phyloP scores from a whole-genome alignment of 2,113 vertebrate genomes.

The Macquaria ambigua region DNA sequence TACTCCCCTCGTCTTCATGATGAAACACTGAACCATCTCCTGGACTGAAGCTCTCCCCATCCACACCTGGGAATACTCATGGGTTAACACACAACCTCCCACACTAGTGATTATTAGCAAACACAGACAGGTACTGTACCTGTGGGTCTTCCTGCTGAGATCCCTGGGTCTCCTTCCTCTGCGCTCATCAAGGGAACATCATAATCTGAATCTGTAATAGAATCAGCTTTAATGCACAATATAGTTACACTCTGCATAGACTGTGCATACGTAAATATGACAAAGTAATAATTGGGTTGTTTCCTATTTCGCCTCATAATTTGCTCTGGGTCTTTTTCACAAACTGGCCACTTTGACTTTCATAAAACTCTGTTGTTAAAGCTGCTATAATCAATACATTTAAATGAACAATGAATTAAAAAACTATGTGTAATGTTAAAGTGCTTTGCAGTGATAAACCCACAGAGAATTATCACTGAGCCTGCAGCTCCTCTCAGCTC shows the following conservation, averaged over 20 bases:
- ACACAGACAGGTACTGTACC: constrained; percentile 57
- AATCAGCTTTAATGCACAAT: neutral
- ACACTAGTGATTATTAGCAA: neutral
- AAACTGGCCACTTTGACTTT: neutral
- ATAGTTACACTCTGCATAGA: neutral
- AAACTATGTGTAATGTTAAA: neutral
- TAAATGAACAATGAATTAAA: neutral
- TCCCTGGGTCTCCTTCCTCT: constrained; percentile 83
- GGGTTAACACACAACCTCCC: constrained; percentile 1
- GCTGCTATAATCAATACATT: neutral
- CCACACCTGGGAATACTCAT: constrained; percentile 35
- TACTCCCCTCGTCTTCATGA: constrained; percentile 73
- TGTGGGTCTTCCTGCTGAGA: constrained; percentile 77
- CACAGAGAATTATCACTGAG: neutral
- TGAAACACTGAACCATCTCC: constrained; percentile 28
- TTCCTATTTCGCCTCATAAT: neutral
- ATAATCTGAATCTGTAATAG: constrained; percentile 76
- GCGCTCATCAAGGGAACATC: constrained; percentile 71
- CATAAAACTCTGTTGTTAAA: neutral
- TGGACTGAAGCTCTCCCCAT: constrained; percentile 33
- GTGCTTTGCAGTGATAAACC: neutral
- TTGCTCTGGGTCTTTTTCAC: neutral
- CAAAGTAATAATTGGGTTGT: neutral
- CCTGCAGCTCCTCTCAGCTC: neutral
- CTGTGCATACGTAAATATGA: neutral